phyloP scores from a whole-genome alignment of 2,113 vertebrate species.

The Indicator maculatus region DNA sequence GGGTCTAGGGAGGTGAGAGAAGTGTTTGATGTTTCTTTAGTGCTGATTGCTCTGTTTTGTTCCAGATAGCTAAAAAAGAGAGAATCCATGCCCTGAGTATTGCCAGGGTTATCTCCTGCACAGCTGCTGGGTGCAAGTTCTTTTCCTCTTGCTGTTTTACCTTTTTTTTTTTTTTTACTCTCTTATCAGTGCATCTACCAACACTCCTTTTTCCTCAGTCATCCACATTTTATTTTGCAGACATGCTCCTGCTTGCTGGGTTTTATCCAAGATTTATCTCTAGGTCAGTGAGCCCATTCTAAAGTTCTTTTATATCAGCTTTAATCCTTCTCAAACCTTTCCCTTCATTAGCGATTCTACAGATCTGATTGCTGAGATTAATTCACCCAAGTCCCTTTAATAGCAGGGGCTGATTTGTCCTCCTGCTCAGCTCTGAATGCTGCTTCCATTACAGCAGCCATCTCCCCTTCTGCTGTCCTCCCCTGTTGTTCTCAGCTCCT shows the following conservation, averaged over 20 bases:
- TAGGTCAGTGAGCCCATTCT: slow-evolving; percentile 14
- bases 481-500: background rate
- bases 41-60: background rate
- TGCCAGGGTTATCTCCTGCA: background rate
- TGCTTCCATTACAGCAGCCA: background rate
- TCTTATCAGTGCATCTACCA: background rate
- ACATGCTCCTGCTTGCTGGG: background rate
- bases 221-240: background rate
- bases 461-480: background rate
- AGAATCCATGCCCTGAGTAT: background rate
- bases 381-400: background rate
- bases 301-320: background rate
- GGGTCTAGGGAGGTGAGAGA: background rate
- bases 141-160: background rate
- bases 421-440: background rate
- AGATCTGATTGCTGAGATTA: background rate
- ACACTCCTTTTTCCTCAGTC: background rate
- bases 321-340: background rate
- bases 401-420: background rate
- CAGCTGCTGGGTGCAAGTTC: background rate
- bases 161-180: background rate
- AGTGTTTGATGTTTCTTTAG: no score
- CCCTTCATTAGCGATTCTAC: background rate
- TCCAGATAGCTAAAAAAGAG: background rate
- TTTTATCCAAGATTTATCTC: slow-evolving; percentile 11